Conservation (phyloP, 2,113 vertebrate genomes). For the Clarias macrocephalus region DNA sequence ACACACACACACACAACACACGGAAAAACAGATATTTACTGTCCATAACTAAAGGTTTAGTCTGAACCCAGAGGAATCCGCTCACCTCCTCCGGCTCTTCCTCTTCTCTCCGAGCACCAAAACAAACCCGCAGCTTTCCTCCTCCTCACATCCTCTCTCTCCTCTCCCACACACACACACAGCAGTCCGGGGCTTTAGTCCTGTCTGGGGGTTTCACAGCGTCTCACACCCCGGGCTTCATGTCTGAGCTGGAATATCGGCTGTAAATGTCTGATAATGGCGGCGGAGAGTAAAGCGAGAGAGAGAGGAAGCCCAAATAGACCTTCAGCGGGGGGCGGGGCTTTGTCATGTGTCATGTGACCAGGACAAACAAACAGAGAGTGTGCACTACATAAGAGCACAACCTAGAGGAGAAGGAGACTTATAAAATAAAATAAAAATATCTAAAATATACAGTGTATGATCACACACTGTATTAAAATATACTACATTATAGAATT, state of each 20-base stretch:
- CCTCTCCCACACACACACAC: not conserved
- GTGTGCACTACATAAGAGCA: not conserved
- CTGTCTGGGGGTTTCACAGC: conserved; percentile 31
- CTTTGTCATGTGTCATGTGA: conserved; percentile 57
- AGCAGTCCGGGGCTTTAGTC: accelerated
- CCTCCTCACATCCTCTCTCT: conserved; percentile 6
- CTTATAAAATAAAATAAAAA: not conserved
- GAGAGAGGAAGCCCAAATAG: conserved; percentile 71
- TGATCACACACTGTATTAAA: not conserved
- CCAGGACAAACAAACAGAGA: conserved; percentile 62
- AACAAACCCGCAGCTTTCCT: conserved; percentile 50
- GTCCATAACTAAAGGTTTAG: not conserved
- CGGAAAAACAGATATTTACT: not conserved
- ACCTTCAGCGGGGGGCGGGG: conserved; percentile 39
- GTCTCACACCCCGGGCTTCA: conserved; percentile 52
- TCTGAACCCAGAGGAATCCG: not conserved
- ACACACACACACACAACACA: no score
- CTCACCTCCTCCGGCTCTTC: not conserved
- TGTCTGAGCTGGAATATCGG: conserved; percentile 39
- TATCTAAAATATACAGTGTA: not conserved
- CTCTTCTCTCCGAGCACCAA: conserved; percentile 16
- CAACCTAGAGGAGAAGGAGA: not conserved
- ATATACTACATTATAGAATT: not conserved
- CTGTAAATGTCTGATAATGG: conserved; percentile 69
- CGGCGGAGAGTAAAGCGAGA: conserved; percentile 58